Base-by-base conservation (phyloP, 2,797 vertebrate genomes). In the Pachyuromys duprasi region DNA sequence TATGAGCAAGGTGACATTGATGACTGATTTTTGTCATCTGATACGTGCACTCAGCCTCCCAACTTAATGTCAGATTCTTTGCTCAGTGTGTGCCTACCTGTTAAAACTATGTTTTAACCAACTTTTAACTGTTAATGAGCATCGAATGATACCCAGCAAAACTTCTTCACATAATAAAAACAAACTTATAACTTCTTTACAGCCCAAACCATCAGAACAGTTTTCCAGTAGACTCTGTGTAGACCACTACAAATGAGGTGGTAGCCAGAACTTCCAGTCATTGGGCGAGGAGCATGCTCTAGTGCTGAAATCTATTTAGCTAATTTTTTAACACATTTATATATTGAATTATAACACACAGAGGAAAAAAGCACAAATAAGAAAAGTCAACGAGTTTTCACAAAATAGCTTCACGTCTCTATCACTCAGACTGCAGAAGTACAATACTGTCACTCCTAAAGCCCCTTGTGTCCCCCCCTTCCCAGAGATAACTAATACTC, bases 311-410 rank as follows among this genome's bases (percentile, higher is more conserved):
- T 72, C 36, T 60, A 39, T 26, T 63, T 63, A 45, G 8, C n/a
- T 76, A 33, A 88, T 33, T 95, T 95, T 94, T 75, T 81, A 95
- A 72, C 79, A 91, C 70, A 9, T 89, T 96, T 83, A 83, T 92
- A 65, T 22, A 24, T 89, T 28, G 18, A 96, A 86, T 33, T 86
- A 26, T 86, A 63, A 62, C n/a, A 72, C 24, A 57, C 1, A 92
- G 2, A 45, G 31, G 57, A 31, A 55, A 90, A 86, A 33, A 17
- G 45, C 53, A 92, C 4, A 65, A 65, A 39, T 24, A 92, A 36
- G n/a, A 92, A 82, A 72, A 49, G 8, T 69, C 39, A 87, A 39
- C 75, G 67, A 78, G 60, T 78, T 96, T 90, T 96, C 49, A 90
- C 36, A 70, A 95, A 90, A 57, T 72, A 60, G 36, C 49, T 22